Base-by-base conservation (phyloP, 1,140 invertebrate genomes). In the Drosophila lowei region DNA sequence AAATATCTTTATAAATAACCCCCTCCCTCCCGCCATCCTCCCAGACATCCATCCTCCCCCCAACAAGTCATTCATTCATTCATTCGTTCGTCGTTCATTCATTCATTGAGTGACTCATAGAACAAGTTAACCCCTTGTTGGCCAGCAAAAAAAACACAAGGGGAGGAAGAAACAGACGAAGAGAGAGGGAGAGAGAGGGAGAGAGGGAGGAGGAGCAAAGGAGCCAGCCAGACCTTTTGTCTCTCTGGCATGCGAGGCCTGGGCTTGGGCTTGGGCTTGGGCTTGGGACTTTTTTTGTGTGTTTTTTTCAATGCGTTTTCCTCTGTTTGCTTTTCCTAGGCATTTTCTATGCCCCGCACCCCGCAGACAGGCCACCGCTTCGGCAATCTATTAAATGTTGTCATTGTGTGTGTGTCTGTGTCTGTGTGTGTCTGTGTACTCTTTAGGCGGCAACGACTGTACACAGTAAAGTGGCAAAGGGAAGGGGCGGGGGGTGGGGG, bases 311-410 rank as follows among this genome's bases (percentile, higher is more conserved):
- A 60, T 47, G 43, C 57, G 30, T 64, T 43, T 62, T 11, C 7
- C 66, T 16, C 30, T 59, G 46, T 80, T 76, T 80, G 41, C 52
- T 57, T 80, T 77, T 66, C 60, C 80, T 62, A 64, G 80, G 53
- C 68, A 62, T 65, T 77, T 85, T 63, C 80, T 73, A 85, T 74
- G 68, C 62, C 57, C 16, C 25, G 28, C 41, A 34, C 18, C 50
- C 11, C 42, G 50, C 38, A 61, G 34, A 38, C 41, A 46, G 61
- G 16, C 13, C 42, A 44, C 38, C 55, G 50, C 59, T 42, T 49
- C 50, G 68, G 74, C 83, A 86, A 86, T 88, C 83, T 86, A 86
- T 88, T 86, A 86, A 86, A 86, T 88, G 81, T 86, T 81, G 77
- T 76, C 78, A 83, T 80, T 86, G 83, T 86, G 83, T 58, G 4